Evolutionary conservation across 2,797 vertebrate genomes (phyloP), one percentile per base, ranked within the genome.

Genomic region (Spinibarbus caldwelli): DNA sequence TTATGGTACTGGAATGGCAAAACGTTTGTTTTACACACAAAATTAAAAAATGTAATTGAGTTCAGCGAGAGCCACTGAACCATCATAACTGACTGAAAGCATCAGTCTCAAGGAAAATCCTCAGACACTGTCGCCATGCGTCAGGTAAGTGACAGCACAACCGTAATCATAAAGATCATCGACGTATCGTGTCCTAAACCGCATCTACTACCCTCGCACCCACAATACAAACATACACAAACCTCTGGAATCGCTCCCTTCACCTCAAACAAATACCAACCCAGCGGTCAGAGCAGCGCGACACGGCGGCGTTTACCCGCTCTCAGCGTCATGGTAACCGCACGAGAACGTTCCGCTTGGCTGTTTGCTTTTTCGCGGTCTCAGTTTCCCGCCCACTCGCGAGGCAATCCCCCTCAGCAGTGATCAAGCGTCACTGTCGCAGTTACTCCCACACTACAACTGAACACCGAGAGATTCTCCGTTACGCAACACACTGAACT

Each of bases 381-480:
- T 73, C 59, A 59, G 17, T 57, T 23, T 86, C 43, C 76, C 79
- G 41, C 89, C 88, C 88, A 82, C 88, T 76, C 80, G 43, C 52
- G 47, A 90, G 89, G 89, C 87, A 90, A 86, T 85, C 88, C 88
- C 89, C 89, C 88, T 88, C 86, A 85, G 83, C 17, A 9, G 38
- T 11, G 64, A 49, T 43, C 26, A 19, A 43, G 72, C 82, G 84
- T 88, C 85, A 89, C 41, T 62, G 54, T 83, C 70, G 72, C 31
- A 21, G 78, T 34, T 57, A 85, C 88, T 41, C 88, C 84, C 75
- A 86, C 84, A 67, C 86, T 36, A 75, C 84, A 77, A 31, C 72
- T 36, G 26, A 29, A 45, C 72, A 36, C 34, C 23, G 3, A 19
- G 76, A 49, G 34, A 45, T 47, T 54, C 76, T 67, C 79, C 71